Evolutionary conservation across 2,797 vertebrate species (phyloP), one percentile per base, ranked within the genome.

Genomic region (Austrolebias charrua): DNA sequence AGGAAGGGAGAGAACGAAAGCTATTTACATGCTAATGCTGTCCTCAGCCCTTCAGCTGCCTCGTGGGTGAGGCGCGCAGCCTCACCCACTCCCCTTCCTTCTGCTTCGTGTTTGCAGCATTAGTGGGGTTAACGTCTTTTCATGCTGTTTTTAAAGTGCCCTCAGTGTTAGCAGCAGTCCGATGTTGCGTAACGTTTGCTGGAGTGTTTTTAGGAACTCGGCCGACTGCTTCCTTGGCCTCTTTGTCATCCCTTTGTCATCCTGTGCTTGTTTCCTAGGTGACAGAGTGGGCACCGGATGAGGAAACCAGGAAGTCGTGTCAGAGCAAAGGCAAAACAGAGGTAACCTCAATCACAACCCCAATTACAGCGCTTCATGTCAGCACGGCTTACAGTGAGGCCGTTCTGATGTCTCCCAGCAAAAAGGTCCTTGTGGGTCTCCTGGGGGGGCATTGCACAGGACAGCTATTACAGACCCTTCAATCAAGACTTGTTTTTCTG

Each of bases 271-370:
- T 94, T 91, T 92, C 90, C 86, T 85, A 99, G 97, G 95, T 92
- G 67, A 96, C 96, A 15, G 95, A 96, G 81, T 98, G 97, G 97
- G 93, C 94, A 78, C 96, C 97, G 84, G 96, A 94, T 19, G 96
- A 98, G 87, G 96, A 98, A 75, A 98, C 95, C 55, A 95, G 94
- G 90, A 93, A 94, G 90, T 98, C 96, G 86, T 99, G 97, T 94
- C 96, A 97, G 90, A 99, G 97, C 92, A 98, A 98, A 94, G 97
- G 97, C 81, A 99, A 99, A 94, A 95, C 95, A 4, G 95, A 98
- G 96, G 97, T 94, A 92, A 90, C 81, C 77, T 77, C 63, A 1
- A 58, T 48, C 63, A 66, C 55, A 33, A 71, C 65, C 76, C 84
- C 80, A 83, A 86, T 88, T 78, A 81, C 72, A 76, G 45, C 73